Evolutionary conservation across 2,888 invertebrate species (phyloP).

Genomic region (Esperia sulphurella): DNA sequence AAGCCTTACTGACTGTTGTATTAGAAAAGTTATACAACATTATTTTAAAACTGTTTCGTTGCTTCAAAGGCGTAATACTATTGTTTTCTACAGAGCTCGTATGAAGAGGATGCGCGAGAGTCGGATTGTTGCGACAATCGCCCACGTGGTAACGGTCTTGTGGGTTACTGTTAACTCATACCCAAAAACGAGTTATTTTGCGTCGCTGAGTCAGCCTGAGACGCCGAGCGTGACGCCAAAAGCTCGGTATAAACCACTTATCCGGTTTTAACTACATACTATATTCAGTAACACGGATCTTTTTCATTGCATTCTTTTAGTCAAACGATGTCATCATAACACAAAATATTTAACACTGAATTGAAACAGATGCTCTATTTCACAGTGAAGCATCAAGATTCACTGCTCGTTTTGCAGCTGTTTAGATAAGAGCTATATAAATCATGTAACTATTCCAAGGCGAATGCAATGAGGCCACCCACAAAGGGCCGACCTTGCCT

Average conservation of each 20-base stretch:
- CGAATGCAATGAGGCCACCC: constrained; percentile 69
- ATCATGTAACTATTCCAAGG: constrained; percentile 76
- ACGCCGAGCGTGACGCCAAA: constrained; percentile 35
- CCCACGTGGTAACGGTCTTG: constrained; percentile 63
- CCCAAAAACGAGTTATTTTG: constrained; percentile 62
- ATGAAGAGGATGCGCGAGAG: constrained; percentile 27
- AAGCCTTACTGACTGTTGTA: background rate
- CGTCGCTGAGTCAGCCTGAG: constrained; percentile 47
- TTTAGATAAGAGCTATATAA: constrained; percentile 60
- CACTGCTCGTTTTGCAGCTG: constrained; percentile 42
- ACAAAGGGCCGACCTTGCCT: constrained; percentile 71
- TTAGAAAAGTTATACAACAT: background rate
- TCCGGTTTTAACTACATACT: constrained; percentile 24
- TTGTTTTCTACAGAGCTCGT: background rate
- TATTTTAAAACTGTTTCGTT: background rate
- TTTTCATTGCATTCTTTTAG: constrained; percentile 6
- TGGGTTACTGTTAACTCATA: constrained; percentile 61
- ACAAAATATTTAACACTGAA: background rate
- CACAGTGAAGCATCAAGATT: constrained; percentile 34
- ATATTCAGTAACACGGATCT: constrained; percentile 10
- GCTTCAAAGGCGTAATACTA: background rate
- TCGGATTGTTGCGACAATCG: constrained; percentile 43
- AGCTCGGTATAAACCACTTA: constrained; percentile 27
- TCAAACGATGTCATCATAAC: constrained; percentile 6
- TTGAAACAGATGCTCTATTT: constrained; percentile 26